Percentiles rank a stretch among this genome's conserved stretches.
These are phyloP conservation scores for Pangasianodon gigas DNA, from an alignment of 2,113 vertebrate species.

Conservation along the genomic window DNA sequence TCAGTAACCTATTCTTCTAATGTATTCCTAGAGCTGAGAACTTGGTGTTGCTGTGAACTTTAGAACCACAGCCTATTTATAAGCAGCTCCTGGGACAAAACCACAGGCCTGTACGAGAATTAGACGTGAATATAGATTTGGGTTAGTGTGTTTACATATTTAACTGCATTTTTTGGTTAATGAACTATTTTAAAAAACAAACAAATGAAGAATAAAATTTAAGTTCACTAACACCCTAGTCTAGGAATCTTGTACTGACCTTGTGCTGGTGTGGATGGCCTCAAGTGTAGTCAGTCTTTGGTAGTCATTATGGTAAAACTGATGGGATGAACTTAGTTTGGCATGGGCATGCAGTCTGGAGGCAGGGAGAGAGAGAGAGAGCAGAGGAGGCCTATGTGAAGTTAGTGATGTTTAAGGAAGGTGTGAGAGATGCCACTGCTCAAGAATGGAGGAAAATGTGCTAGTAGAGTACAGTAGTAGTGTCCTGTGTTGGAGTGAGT, in stretches of 20 bases:
- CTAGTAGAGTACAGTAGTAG: slow-evolving; percentile 18
- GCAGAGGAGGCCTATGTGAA: slow-evolving; percentile 12
- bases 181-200: not conserved
- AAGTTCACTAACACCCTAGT: not conserved
- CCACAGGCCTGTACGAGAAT: not conserved
- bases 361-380: not conserved
- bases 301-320: slow-evolving; percentile 23
- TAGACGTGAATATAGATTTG: not conserved
- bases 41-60: not conserved
- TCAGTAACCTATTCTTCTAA: not conserved
- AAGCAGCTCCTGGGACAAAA: not conserved
- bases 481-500: slow-evolving; percentile 60
- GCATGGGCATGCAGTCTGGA: slow-evolving; percentile 48
- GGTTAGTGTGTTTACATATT: not conserved
- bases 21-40: not conserved
- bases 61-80: not conserved
- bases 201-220: not conserved
- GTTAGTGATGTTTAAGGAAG: slow-evolving; percentile 47
- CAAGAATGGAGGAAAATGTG: slow-evolving; percentile 6
- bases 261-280: not conserved
- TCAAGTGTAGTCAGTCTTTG: slow-evolving; percentile 28
- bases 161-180: not conserved
- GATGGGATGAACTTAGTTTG: slow-evolving; percentile 38
- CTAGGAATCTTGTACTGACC: slow-evolving; percentile 14
- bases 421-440: slow-evolving; percentile 8